Evolutionary conservation across 2,113 vertebrate species (phyloP), one percentile per base, ranked within the genome.

Genomic region (Callocephalon fimbriatum): DNA sequence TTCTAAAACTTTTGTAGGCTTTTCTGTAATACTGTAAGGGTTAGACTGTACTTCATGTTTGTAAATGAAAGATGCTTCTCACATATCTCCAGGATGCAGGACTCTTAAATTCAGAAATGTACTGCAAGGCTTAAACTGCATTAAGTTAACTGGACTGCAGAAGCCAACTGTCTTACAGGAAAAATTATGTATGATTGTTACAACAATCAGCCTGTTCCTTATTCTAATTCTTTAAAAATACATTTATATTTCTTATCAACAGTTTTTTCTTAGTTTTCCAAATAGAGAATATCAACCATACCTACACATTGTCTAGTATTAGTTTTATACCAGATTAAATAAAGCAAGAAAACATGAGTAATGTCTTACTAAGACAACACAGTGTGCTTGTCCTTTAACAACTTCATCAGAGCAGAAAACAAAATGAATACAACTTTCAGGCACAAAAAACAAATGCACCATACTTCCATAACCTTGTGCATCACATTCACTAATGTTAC

Each of bases 51-150:
- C 10, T 90, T 92, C 35, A 26, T 59, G 16, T 35, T 47, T 48
- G 29, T 40, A 68, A 73, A 74, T 63, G 59, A 74, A 96, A 91
- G 85, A 35, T 61, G 40, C 21, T 84, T 82, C 70, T 91, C 75
- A 68, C 9, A 6, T 59, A 32, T 84, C 79, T 95, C 7, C 15
- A 67, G 54, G 26, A 77, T 65, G 31, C 44, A 17, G 14, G 21
- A 35, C 17, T 86, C 51, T 45, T 79, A 82, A 90, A 90, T 90
- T 86, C 67, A 88, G 22, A 79, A 85, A 76, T 14, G 10, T n/a
- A 47, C 23, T 58, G 29, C 27, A 86, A 88, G 40, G 26, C 29
- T 89, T 67, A 94, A 81, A 40, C 13, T 81, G 35, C 87, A 77
- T 84, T 87, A 62, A 76, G 67, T 66, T 73, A 79, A 42, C 86